Evolutionary conservation across 1,140 invertebrate genomes (phyloP).

Genomic region (Drosophila tropicalis): DNA sequence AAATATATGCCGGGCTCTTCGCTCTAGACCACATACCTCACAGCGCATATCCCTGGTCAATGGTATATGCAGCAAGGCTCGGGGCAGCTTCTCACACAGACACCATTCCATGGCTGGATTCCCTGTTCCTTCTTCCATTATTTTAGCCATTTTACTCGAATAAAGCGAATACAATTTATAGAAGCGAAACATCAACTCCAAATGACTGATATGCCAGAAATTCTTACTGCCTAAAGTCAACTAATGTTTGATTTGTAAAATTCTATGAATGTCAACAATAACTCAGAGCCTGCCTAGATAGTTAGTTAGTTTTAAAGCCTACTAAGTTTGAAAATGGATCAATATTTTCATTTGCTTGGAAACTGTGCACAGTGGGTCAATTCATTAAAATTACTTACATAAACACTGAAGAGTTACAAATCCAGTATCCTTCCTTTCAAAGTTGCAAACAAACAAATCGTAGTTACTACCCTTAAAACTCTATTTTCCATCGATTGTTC

Average conservation of each 20-base stretch:
- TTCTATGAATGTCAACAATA: not conserved
- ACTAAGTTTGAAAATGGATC: no score
- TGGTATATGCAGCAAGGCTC: slow-evolving; percentile 46
- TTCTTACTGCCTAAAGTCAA: not conserved
- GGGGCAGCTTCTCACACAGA: slow-evolving; percentile 57
- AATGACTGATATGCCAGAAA: not conserved
- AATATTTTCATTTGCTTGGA: no score
- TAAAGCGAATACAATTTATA: slow-evolving; percentile 64
- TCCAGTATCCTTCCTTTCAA: no score
- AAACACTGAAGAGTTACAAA: no score
- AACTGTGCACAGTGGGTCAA: no score
- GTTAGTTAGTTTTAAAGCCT: no score
- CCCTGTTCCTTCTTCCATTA: not conserved
- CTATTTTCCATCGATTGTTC: no score
- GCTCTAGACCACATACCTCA: slow-evolving; percentile 45
- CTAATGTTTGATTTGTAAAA: not conserved
- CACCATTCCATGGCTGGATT: slow-evolving; percentile 31
- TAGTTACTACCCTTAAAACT: no score
- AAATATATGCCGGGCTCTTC: slow-evolving; percentile 19
- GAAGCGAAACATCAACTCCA: slow-evolving; percentile 62
- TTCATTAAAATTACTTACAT: no score
- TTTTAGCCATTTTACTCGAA: slow-evolving; percentile 41
- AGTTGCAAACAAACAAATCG: no score
- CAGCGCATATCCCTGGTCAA: slow-evolving; percentile 31
- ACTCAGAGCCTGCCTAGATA: not conserved